Percentiles rank a stretch among this genome's conserved stretches.
These are phyloP conservation scores for Nephrotoma appendiculata DNA, from an alignment of 2,888 invertebrate genomes.

Conservation along the genomic window DNA sequence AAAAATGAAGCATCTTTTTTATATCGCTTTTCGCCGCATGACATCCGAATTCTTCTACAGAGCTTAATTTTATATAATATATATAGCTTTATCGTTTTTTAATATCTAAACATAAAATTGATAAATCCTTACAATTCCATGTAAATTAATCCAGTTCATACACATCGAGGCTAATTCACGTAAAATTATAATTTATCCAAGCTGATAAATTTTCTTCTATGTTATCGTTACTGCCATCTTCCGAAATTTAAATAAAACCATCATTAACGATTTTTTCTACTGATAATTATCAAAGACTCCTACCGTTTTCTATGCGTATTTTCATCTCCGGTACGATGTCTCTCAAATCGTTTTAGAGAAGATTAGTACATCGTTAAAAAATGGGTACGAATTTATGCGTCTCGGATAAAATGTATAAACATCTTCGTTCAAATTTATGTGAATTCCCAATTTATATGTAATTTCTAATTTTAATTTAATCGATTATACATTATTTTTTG, in stretches of 20 bases:
- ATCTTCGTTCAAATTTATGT: background rate
- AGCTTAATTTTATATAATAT: too few species aligned
- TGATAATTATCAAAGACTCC: background rate
- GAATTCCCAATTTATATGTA: background rate
- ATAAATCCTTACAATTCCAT: too few species aligned
- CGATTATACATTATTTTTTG: background rate
- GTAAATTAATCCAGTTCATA: too few species aligned
- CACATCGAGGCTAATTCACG: background rate
- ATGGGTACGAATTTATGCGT: background rate
- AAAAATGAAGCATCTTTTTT: too few species aligned
- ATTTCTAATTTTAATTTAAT: background rate
- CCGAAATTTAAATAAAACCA: background rate
- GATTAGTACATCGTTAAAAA: background rate
- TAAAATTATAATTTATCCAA: background rate
- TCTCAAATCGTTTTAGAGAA: background rate
- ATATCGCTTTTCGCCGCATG: too few species aligned
- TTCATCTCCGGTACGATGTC: background rate
- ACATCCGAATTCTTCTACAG: too few species aligned
- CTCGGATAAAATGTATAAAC: background rate
- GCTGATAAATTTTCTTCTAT: background rate
- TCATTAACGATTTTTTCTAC: background rate
- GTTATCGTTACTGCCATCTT: background rate
- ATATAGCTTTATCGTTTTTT: too few species aligned
- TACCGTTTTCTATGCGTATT: background rate
- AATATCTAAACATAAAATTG: too few species aligned